A percentile compares a stretch with the other conserved stretches of the same genome.
These are phyloP conservation scores for Chalcosyrphus nemorum DNA, from an alignment of 2,888 invertebrate genomes.

Conservation along the genomic window DNA sequence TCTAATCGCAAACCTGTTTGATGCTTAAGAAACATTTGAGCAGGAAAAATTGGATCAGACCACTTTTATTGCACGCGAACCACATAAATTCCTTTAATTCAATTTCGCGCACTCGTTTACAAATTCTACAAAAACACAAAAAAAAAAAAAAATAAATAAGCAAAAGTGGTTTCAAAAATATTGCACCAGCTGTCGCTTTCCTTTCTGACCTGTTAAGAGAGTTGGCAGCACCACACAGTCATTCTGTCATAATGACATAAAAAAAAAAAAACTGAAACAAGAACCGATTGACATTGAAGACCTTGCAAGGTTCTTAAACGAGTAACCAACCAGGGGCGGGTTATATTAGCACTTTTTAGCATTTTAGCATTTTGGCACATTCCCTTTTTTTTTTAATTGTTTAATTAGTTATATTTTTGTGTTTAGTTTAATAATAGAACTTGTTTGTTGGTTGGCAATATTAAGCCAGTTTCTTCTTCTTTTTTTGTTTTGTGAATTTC, in stretches of 20 bases:
- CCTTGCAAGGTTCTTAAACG: conserved; percentile 44
- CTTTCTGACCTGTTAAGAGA: conserved; percentile 57
- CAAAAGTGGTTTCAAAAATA: conserved; percentile 44
- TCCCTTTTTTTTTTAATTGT: neutral
- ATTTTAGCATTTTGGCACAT: neutral
- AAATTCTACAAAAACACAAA: no score
- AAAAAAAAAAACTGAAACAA: conserved; percentile 2
- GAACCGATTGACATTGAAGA: conserved; percentile 13
- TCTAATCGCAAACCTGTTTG: conserved; percentile 53
- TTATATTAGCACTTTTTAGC: neutral
- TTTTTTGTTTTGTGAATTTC: neutral
- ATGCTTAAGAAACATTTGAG: conserved; percentile 36
- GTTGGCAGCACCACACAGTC: conserved; percentile 27
- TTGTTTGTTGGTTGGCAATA: neutral
- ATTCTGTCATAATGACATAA: conserved; percentile 13
- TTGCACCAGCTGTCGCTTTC: conserved; percentile 56
- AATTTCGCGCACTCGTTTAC: conserved; percentile 29
- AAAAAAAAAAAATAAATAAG: conserved; percentile 15
- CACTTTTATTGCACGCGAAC: conserved; percentile 63
- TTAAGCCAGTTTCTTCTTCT: neutral
- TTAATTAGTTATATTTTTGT: neutral
- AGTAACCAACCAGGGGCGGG: neutral
- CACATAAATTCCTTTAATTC: conserved; percentile 55
- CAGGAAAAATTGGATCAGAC: conserved; percentile 60
- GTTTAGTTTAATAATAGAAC: conserved; percentile 22